A percentile compares a stretch with the other conserved stretches of the same genome.
phyloP scores from a whole-genome alignment of 2,797 vertebrate genomes.

The Steatocranus sp. region DNA sequence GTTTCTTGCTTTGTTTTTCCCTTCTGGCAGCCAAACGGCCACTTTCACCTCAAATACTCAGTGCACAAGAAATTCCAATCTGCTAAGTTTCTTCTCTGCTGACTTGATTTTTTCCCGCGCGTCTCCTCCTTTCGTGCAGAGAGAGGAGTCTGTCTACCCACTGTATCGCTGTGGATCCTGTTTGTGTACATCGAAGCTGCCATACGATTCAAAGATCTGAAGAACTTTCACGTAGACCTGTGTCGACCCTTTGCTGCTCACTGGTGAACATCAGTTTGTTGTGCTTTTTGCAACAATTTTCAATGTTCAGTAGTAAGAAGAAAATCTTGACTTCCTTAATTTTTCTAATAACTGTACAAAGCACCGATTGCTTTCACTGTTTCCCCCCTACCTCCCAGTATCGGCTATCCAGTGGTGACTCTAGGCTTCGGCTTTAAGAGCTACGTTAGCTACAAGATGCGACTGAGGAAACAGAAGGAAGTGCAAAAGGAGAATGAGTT shows the following conservation, averaged over 20 bases:
- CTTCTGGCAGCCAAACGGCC: background rate
- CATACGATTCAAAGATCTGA: slow-evolving; percentile 98
- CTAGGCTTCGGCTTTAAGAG: slow-evolving; percentile 99
- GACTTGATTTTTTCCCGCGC: background rate
- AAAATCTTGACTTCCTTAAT: background rate
- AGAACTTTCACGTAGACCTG: slow-evolving; percentile 97
- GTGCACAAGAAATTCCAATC: background rate
- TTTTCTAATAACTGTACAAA: background rate
- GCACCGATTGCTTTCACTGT: background rate
- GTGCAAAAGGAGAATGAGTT: slow-evolving; percentile 99
- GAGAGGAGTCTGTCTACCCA: slow-evolving; percentile 95
- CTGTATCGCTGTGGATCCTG: slow-evolving; percentile 97
- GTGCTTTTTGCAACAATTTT: background rate
- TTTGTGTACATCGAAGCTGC: slow-evolving; percentile 99
- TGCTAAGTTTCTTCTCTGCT: background rate
- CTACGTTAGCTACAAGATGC: slow-evolving; percentile 98
- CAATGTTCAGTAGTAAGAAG: background rate
- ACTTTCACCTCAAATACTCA: background rate
- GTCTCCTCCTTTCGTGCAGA: slow-evolving; percentile 66
- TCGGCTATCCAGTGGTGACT: slow-evolving; percentile 97
- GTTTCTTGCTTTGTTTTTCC: background rate
- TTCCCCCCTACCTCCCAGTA: slow-evolving; percentile 69
- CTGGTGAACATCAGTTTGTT: slow-evolving; percentile 78
- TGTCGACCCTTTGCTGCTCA: slow-evolving; percentile 98
- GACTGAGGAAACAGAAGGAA: slow-evolving; percentile 94